phyloP scores from a whole-genome alignment of 2,888 invertebrate genomes.

The Apotomis turbidana region DNA sequence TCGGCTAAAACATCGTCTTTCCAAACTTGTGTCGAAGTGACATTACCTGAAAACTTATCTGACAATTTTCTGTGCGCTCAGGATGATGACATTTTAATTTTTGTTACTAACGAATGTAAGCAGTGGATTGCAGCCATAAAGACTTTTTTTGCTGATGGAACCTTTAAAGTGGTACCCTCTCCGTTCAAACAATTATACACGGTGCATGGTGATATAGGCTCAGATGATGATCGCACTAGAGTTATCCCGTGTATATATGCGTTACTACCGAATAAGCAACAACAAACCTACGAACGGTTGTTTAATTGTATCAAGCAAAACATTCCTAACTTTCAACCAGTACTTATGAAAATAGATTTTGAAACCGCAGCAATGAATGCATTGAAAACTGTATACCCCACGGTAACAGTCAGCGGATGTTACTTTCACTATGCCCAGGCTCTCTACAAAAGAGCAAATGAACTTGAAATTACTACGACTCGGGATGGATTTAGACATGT shows the following conservation, averaged over 20 bases:
- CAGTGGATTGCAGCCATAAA: slow-evolving; percentile 10
- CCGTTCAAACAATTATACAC: slow-evolving; percentile 19
- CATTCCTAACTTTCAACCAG: slow-evolving; percentile 3
- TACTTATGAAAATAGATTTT: background rate
- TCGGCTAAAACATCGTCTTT: slow-evolving; percentile 13
- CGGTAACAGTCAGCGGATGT: background rate
- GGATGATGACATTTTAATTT: slow-evolving; percentile 8
- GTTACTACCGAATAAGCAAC: slow-evolving; percentile 4
- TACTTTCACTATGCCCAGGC: no score
- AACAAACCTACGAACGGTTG: background rate
- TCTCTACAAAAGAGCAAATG: background rate
- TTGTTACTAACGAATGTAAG: slow-evolving; percentile 12
- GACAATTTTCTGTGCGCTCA: no score
- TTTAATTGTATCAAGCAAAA: background rate
- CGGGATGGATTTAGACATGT: background rate
- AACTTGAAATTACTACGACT: background rate
- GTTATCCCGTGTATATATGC: slow-evolving; percentile 11
- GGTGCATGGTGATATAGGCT: slow-evolving; percentile 14
- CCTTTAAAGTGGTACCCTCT: slow-evolving; percentile 5
- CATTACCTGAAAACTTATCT: no score
- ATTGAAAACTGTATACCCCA: background rate
- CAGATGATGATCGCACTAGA: slow-evolving; percentile 3
- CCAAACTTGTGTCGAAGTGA: slow-evolving; percentile 4
- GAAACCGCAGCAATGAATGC: no score
- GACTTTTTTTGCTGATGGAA: slow-evolving; percentile 1